These are phyloP conservation scores for Hippoglossus hippoglossus DNA, from an alignment of 2,797 vertebrate genomes.

Conservation along the genomic window DNA sequence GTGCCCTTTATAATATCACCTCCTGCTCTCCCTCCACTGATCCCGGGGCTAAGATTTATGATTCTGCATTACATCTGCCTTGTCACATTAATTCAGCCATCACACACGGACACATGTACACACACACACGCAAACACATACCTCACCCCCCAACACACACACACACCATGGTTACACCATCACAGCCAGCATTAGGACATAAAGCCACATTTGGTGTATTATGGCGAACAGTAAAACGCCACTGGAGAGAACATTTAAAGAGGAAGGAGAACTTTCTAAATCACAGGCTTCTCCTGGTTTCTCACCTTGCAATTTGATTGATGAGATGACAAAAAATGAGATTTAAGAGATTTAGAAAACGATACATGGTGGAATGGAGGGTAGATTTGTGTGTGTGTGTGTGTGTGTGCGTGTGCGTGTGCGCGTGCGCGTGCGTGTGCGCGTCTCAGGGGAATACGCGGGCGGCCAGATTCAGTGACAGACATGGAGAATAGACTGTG, in stretches of 20 bases:
- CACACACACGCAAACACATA: slow-evolving; percentile 31
- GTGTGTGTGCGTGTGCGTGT: slow-evolving; percentile 5
- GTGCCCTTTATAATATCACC: slow-evolving; percentile 71
- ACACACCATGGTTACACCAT: slow-evolving; percentile 38
- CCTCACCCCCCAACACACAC: slow-evolving; percentile 45
- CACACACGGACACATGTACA: slow-evolving; percentile 70
- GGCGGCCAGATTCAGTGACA: slow-evolving; percentile 70
- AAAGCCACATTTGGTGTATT: slow-evolving; percentile 50
- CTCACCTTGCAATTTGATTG: slow-evolving; percentile 54
- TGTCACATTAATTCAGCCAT: slow-evolving; percentile 83
- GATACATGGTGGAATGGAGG: neutral
- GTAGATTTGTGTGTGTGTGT: slow-evolving; percentile 9
- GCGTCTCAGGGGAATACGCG: slow-evolving; percentile 56
- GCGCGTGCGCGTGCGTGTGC: slow-evolving; percentile 13
- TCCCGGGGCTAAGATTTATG: slow-evolving; percentile 84
- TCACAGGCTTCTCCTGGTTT: slow-evolving; percentile 30
- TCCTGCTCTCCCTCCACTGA: slow-evolving; percentile 67
- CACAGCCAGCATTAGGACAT: slow-evolving; percentile 50
- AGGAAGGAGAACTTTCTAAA: slow-evolving; percentile 28
- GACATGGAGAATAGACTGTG: slow-evolving; percentile 65
- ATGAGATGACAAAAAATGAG: slow-evolving; percentile 41
- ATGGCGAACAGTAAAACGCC: slow-evolving; percentile 52
- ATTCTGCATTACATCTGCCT: slow-evolving; percentile 80
- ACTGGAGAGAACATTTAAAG: slow-evolving; percentile 9
- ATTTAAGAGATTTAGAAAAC: slow-evolving; percentile 34